A percentile compares a stretch with the other conserved stretches of the same genome.
phyloP scores from a whole-genome alignment of 2,113 vertebrate species.

The Myrmecobius fasciatus region DNA sequence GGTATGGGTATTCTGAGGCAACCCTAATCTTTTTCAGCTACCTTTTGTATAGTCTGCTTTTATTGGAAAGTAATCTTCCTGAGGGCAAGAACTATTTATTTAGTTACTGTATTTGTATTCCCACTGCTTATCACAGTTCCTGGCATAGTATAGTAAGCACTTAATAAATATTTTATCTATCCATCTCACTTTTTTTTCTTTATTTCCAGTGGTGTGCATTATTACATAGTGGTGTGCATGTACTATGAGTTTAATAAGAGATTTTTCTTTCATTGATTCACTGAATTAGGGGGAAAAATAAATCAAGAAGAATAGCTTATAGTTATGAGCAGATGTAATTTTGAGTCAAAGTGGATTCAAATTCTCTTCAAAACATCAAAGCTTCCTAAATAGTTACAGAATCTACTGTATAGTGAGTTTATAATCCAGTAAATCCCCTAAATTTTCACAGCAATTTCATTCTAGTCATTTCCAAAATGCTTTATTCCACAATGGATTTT shows the following conservation, averaged over 20 bases:
- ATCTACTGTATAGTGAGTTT: not conserved
- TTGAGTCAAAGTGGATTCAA: not conserved
- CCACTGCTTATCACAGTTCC: not conserved
- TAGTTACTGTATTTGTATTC: not conserved
- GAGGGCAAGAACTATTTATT: not conserved
- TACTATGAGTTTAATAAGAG: not conserved
- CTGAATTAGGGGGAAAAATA: not conserved
- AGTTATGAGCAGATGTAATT: not conserved
- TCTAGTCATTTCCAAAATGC: not conserved
- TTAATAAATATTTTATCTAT: not conserved
- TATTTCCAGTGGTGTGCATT: not conserved
- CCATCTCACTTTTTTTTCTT: not conserved
- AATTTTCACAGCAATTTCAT: not conserved
- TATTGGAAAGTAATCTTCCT: not conserved
- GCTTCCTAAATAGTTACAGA: not conserved
- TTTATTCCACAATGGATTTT: not conserved
- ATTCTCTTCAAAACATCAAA: not conserved
- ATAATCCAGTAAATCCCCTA: not conserved
- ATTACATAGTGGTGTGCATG: not conserved
- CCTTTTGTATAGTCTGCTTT: too few relatives aligned
- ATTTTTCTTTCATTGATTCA: not conserved
- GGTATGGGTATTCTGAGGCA: not conserved
- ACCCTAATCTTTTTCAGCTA: not conserved
- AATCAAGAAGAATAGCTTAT: not conserved
- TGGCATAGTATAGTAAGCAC: not conserved